A percentile compares a stretch with the other conserved stretches of the same genome.
phyloP scores from a whole-genome alignment of 2,113 vertebrate species.

The Cryptomyrus ogoouensis region DNA sequence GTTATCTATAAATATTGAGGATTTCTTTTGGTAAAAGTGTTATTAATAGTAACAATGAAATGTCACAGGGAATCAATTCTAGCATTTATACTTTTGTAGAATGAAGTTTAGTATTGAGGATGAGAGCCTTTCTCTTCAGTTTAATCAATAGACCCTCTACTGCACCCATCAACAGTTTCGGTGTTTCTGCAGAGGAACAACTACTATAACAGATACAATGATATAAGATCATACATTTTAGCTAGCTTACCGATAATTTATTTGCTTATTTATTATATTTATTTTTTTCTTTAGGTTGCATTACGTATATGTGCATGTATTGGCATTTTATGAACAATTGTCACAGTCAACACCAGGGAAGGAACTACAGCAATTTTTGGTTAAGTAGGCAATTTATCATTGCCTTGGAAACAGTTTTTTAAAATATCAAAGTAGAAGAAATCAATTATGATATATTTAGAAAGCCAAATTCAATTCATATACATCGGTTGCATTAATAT shows the following conservation, averaged over 20 bases:
- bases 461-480: not conserved
- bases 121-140: not conserved
- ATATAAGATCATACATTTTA: not conserved
- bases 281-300: not conserved
- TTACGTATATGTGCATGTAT: not conserved
- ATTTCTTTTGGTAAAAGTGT: slow-evolving; percentile 3
- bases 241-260: not conserved
- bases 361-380: not conserved
- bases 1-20: not conserved
- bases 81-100: slow-evolving; percentile 13
- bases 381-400: not conserved
- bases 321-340: not conserved
- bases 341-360: not conserved
- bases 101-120: not conserved
- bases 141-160: not conserved
- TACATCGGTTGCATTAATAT: not conserved
- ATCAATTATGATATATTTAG: slow-evolving; percentile 9
- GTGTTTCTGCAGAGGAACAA: not conserved
- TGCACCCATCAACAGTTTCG: not conserved
- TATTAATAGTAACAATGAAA: slow-evolving; percentile 19
- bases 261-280: not conserved
- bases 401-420: slow-evolving; percentile 1
- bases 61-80: slow-evolving; percentile 12
- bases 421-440: not conserved
- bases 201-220: not conserved